phyloP scores from a whole-genome alignment of 1,140 invertebrate species.

The Gryon sp. region DNA sequence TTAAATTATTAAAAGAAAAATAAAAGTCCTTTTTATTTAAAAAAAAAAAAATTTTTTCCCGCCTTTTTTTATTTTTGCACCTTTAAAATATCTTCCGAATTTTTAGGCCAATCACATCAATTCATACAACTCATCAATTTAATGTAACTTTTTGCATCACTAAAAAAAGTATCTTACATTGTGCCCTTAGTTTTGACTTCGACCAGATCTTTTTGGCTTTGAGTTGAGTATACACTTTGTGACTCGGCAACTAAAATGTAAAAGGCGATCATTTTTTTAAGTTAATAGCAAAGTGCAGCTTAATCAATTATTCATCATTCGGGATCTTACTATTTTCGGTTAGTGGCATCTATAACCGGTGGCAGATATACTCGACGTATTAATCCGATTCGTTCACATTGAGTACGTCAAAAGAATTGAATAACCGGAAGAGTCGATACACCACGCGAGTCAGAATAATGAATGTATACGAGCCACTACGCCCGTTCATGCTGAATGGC shows the following conservation, averaged over 20 bases:
- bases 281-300: not conserved
- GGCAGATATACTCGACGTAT: slow-evolving; percentile 20
- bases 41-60: no score
- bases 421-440: slow-evolving; percentile 43
- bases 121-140: no score
- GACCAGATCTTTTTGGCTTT: slow-evolving; percentile 69
- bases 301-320: not conserved
- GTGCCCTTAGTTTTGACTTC: slow-evolving; percentile 70
- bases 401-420: slow-evolving; percentile 28
- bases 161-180: slow-evolving; percentile 67
- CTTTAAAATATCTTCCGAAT: no score
- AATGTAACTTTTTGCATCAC: no score
- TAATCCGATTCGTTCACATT: slow-evolving; percentile 10
- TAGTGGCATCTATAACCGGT: slow-evolving; percentile 50
- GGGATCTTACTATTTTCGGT: slow-evolving; percentile 47
- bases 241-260: slow-evolving; percentile 52
- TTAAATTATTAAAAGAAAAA: slow-evolving; percentile 16
- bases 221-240: slow-evolving; percentile 70
- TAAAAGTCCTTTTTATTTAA: no score
- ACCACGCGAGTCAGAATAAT: slow-evolving; percentile 33
- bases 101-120: no score
- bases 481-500: slow-evolving; percentile 76
- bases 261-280: not conserved
- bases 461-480: slow-evolving; percentile 69
- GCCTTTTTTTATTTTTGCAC: no score